Conservation (phyloP, 2,113 vertebrate genomes). For the Nannobrachium achirus region DNA sequence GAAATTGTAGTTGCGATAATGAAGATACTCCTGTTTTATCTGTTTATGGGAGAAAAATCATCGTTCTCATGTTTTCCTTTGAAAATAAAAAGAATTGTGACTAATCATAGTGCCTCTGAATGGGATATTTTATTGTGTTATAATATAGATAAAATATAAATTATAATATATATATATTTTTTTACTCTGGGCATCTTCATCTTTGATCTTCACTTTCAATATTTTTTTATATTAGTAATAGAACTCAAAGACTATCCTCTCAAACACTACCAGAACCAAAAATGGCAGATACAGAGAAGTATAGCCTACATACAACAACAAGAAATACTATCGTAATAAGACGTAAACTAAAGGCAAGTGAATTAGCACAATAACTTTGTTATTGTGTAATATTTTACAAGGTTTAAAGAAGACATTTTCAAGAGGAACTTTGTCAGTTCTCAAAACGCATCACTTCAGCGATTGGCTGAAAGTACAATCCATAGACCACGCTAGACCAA, state of each 20-base stretch:
- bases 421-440: neutral
- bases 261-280: conserved; percentile 40
- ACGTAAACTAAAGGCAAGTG: too few relatives aligned
- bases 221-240: too few relatives aligned
- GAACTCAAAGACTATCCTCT: too few relatives aligned
- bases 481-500: conserved; percentile 41
- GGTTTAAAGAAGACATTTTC: neutral
- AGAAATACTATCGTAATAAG: too few relatives aligned
- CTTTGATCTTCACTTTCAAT: neutral
- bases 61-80: conserved; percentile 62
- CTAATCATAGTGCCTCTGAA: conserved; percentile 49
- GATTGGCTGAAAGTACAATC: conserved; percentile 55
- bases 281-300: neutral
- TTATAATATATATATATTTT: too few relatives aligned
- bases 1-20: conserved; percentile 66
- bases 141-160: too few relatives aligned
- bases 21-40: conserved; percentile 52
- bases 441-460: neutral
- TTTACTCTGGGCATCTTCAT: neutral
- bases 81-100: conserved; percentile 62
- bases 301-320: neutral
- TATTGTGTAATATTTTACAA: neutral
- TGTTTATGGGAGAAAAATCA: neutral
- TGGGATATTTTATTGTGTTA: conserved; percentile 41
- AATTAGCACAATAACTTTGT: too few relatives aligned